A percentile compares a stretch with the other conserved stretches of the same genome.
Conservation (phyloP, 1,140 invertebrate genomes). For the Eupristina koningsbergeri region DNA sequence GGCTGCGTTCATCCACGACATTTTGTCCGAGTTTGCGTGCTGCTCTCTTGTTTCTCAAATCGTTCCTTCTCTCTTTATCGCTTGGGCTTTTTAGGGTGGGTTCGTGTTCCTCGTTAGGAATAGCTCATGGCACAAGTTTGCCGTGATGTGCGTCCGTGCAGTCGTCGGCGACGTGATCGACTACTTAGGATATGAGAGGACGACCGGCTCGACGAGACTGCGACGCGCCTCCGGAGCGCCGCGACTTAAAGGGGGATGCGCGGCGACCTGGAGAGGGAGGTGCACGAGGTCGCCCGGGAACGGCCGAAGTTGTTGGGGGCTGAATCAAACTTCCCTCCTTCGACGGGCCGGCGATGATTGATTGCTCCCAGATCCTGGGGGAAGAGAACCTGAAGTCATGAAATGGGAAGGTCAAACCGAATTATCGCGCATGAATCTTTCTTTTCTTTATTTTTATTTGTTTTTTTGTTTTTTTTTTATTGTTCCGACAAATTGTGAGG, state of each 20-base stretch:
- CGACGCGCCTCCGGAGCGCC: background rate
- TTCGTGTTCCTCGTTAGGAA: background rate
- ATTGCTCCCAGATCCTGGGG: background rate
- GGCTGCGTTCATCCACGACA: conserved; percentile 65
- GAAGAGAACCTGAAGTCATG: too few relatives aligned
- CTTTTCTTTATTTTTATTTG: too few relatives aligned
- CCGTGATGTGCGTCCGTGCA: too few relatives aligned
- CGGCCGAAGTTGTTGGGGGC: background rate
- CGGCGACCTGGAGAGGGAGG: background rate
- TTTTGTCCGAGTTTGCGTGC: background rate
- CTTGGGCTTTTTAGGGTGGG: too few relatives aligned
- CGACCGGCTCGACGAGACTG: background rate
- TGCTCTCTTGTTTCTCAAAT: background rate
- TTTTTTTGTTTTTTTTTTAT: too few relatives aligned
- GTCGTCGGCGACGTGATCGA: background rate
- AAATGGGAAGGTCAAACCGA: too few relatives aligned
- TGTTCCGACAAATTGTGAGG: too few relatives aligned
- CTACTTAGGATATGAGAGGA: background rate
- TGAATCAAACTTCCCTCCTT: background rate
- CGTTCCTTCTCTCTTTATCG: too few relatives aligned
- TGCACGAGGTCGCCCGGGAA: background rate
- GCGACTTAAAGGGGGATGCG: background rate
- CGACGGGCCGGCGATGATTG: background rate
- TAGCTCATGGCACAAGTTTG: background rate
- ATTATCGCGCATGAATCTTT: too few relatives aligned